Base-by-base conservation (phyloP, 2,888 invertebrate genomes). In the Hecatera dysodea region DNA sequence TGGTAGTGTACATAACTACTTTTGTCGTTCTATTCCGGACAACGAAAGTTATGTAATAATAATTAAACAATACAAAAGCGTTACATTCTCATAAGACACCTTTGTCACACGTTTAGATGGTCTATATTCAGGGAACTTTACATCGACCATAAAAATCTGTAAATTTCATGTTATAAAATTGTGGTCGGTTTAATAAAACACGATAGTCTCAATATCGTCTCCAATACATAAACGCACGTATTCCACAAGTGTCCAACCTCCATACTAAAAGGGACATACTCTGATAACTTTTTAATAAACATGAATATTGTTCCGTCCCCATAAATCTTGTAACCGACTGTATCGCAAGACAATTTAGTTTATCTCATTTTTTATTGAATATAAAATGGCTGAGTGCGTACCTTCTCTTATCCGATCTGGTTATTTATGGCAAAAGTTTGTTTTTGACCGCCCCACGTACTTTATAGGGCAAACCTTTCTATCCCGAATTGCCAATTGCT, bases 361-460 rank as follows among this genome's bases (percentile, higher is more conserved):
- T 92, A 93, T 94, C 93, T 93, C 92, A 93, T 94, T 93, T 94
- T 93, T 94, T 95, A 95, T 95, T 95, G 94, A 94, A 95, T 93
- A 94, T 94, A 95, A 95, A 95, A 94, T 93, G 92, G 91, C 91
- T 91, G 92, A 92, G 88, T 92, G 92, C 90, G 91, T 94, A 93
- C 94, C 94, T 93, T 92, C 93, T 93, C 93, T 94, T 94, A 95
- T 93, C 94, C 94, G 94, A 93, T 93, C 90, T 92, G 91, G 94
- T 95, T 95, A 95, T 95, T 95, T 96, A 96, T 95, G 92, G 94
- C 93, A 91, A 89, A 95, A 95, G 93, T 95, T 95, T 95, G 95
- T 95, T 94, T 94, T 94, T 94, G 95, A 95, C 95, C 95, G 95
- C 93, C 94, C 91, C 95, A 95, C 95, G 95, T 95, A 94, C 93